Percentiles rank a stretch among this genome's conserved stretches.
Evolutionary conservation across 1,140 invertebrate genomes (phyloP).

Genomic region (Pseudomyrmex sp.): DNA sequence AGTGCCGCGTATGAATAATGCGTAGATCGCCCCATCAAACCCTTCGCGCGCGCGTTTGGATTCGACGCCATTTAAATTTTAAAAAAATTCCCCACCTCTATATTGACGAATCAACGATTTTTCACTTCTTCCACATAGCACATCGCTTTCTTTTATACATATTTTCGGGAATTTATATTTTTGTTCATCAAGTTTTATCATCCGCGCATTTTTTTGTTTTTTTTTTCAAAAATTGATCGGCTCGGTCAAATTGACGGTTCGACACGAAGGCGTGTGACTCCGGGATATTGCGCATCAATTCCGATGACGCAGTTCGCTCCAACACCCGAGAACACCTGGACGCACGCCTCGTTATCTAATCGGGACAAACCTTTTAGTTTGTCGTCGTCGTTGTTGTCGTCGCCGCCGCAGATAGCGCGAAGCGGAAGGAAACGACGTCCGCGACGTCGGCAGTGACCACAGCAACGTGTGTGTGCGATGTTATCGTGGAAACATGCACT

Average conservation of each 20-base stretch:
- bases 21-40: not conserved
- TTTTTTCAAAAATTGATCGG: not conserved
- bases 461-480: too few species aligned
- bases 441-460: not conserved
- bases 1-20: not conserved
- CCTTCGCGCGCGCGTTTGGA: not conserved
- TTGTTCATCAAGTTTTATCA: not conserved
- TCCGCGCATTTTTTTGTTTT: not conserved
- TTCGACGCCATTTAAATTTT: too few species aligned
- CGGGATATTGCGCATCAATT: not conserved
- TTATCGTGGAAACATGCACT: not conserved
- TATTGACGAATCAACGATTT: constrained; percentile 1
- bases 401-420: constrained; percentile 2
- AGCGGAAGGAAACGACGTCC: constrained; percentile 21
- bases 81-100: not conserved
- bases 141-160: not conserved
- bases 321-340: not conserved
- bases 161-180: not conserved
- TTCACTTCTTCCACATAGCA: not conserved
- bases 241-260: not conserved
- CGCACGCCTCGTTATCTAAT: constrained; percentile 44
- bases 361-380: constrained; percentile 32
- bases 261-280: not conserved
- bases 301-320: not conserved
- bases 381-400: constrained; percentile 10